phyloP scores from a whole-genome alignment of 2,888 invertebrate species.

The Apodemia hepburni region DNA sequence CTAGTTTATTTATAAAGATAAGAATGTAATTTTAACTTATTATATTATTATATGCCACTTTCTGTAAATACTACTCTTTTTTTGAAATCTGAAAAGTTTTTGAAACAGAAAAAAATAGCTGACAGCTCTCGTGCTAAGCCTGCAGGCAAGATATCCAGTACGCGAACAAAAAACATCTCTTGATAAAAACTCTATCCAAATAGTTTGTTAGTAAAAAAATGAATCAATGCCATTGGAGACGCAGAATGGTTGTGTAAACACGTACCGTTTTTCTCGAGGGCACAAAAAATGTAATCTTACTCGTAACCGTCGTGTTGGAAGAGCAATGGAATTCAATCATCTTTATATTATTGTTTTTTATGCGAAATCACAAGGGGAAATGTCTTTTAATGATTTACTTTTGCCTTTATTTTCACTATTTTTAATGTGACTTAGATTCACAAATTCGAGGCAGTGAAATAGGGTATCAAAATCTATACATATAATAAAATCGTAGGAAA shows the following conservation, averaged over 20 bases:
- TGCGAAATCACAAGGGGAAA: neutral
- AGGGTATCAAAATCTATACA: too few relatives aligned
- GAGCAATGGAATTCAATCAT: slow-evolving; percentile 13
- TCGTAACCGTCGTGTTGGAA: neutral
- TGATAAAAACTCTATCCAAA: slow-evolving; percentile 24
- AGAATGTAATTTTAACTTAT: too few relatives aligned
- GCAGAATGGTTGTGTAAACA: slow-evolving; percentile 34
- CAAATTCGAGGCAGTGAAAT: too few relatives aligned
- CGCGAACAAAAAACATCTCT: neutral
- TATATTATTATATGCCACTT: too few relatives aligned
- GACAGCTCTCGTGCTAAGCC: neutral
- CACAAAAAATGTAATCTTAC: slow-evolving; percentile 24
- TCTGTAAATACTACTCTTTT: too few relatives aligned
- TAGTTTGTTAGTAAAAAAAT: slow-evolving; percentile 25
- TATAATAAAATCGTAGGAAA: too few relatives aligned
- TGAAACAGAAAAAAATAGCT: neutral
- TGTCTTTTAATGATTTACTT: neutral
- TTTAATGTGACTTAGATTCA: neutral
- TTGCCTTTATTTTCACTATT: neutral
- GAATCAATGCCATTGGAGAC: slow-evolving; percentile 25
- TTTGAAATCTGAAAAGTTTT: too few relatives aligned
- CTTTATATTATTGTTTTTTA: neutral
- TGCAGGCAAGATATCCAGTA: neutral
- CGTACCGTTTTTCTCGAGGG: slow-evolving; percentile 25
- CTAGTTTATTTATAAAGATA: too few relatives aligned